Base-by-base conservation (phyloP, 37 sponge, comb jelly and placozoan species). In the Mnemiopsis leidyi region DNA sequence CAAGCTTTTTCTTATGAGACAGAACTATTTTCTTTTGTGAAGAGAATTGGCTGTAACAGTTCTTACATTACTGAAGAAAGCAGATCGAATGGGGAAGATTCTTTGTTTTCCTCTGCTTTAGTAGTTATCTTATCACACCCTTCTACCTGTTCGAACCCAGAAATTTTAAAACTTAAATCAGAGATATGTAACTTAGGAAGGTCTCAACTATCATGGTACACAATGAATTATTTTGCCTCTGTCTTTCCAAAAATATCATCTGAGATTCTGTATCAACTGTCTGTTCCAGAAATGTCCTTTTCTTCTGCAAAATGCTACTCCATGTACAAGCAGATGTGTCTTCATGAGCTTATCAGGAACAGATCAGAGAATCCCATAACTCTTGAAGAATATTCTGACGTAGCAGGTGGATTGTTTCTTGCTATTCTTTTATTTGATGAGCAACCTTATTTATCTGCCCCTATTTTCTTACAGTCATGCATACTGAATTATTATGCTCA, bases 1-100 rank as follows among this genome's bases (percentile, higher is more conserved):
- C 61, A 85, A 39, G 40, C 90, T 24, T 85, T 85, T 25, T 85
- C 90, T 23, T 85, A 85, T 40, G 90, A 85, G n/a, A 85, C 90
- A 39, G 90, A 85, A 40, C 39, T 85, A 20, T 40, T n/a, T 40
- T 38, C 90, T 23, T 85, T 85, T 37, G 23, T 40, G 3, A 38
- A 39, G 25, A 38, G 90, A 38, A 39, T 85, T 40, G 90, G 90
- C 16, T 85, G 90, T 29, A 38, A 85, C 61, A 39, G 23, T 25
- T 5, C 39, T 2, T 85, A 85, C 24, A 39, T 40, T 13, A 9
- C 39, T 34, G 79, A 77, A 77, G 18, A 32, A 13, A 31, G 79
- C 18, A 77, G 79, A 77, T 21, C 36, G 2, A 36, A 26, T 20
- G 79, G 79, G 1, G 79, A 77, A 32, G 32, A 77, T 20, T 77